Conservation (phyloP, 2,113 vertebrate species). For the Notothenia rossii region DNA sequence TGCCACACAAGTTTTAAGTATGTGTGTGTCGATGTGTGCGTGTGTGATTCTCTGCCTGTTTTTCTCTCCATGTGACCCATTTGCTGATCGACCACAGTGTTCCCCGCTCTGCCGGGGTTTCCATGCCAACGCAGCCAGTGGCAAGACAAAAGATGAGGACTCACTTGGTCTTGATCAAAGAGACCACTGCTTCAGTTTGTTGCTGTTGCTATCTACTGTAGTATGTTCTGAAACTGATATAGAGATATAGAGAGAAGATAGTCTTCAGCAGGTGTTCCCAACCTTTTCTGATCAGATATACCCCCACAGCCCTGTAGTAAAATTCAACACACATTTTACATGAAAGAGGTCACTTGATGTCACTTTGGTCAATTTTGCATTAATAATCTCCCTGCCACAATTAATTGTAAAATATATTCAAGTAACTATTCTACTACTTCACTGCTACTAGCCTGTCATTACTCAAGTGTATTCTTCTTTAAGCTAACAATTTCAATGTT, state of each 20-base stretch:
- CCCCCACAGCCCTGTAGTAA: not conserved
- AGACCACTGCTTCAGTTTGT: slow-evolving; percentile 43
- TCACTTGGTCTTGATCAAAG: slow-evolving; percentile 60
- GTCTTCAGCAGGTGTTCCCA: not conserved
- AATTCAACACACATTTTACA: not conserved
- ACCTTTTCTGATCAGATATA: not conserved
- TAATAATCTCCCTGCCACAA: too few species aligned
- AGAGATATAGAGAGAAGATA: not conserved
- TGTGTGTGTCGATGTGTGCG: slow-evolving; percentile 22
- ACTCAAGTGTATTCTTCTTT: not conserved
- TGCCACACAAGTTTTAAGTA: slow-evolving; percentile 42
- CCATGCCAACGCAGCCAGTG: slow-evolving; percentile 86
- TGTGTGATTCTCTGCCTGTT: slow-evolving; percentile 53
- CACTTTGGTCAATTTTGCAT: not conserved
- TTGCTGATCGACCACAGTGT: slow-evolving; percentile 83
- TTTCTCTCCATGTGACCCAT: slow-evolving; percentile 80
- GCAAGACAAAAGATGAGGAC: slow-evolving; percentile 84
- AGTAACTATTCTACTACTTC: not conserved
- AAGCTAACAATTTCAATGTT: not conserved
- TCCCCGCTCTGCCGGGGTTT: slow-evolving; percentile 81
- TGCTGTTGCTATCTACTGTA: slow-evolving; percentile 13
- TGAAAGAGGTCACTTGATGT: not conserved
- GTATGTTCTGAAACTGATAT: slow-evolving; percentile 21
- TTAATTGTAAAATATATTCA: not conserved
- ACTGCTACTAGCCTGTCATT: not conserved